Evolutionary conservation across 1,140 invertebrate species (phyloP).

Genomic region (Bombus consobrinus): DNA sequence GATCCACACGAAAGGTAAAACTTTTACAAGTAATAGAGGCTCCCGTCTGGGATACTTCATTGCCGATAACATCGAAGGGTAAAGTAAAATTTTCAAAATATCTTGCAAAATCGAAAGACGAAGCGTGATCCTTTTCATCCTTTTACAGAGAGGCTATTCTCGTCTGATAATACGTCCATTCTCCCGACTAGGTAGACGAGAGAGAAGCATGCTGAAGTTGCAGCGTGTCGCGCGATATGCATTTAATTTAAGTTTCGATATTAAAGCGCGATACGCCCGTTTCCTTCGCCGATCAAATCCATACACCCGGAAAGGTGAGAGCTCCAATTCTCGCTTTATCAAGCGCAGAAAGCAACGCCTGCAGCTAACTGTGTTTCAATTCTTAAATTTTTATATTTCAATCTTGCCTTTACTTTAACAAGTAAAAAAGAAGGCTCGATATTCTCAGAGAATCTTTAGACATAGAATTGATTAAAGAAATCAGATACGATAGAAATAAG

Average conservation of each 20-base stretch:
- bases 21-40: background rate
- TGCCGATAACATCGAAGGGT: background rate
- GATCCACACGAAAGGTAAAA: background rate
- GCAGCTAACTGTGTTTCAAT: background rate
- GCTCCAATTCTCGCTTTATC: background rate
- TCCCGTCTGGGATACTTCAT: background rate
- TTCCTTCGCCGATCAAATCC: background rate
- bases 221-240: background rate
- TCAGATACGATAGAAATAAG: background rate
- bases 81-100: background rate
- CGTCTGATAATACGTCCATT: background rate
- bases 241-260: conserved; percentile 2
- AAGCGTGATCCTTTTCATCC: background rate
- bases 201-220: background rate
- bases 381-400: background rate
- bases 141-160: background rate
- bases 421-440: no score
- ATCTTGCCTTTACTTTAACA: background rate
- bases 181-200: background rate
- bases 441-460: background rate
- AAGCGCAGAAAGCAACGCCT: no score
- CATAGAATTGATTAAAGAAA: background rate
- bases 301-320: background rate
- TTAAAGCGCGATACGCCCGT: background rate
- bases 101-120: background rate